phyloP scores from a whole-genome alignment of 1,140 invertebrate species.

The Chironomus tepperi region DNA sequence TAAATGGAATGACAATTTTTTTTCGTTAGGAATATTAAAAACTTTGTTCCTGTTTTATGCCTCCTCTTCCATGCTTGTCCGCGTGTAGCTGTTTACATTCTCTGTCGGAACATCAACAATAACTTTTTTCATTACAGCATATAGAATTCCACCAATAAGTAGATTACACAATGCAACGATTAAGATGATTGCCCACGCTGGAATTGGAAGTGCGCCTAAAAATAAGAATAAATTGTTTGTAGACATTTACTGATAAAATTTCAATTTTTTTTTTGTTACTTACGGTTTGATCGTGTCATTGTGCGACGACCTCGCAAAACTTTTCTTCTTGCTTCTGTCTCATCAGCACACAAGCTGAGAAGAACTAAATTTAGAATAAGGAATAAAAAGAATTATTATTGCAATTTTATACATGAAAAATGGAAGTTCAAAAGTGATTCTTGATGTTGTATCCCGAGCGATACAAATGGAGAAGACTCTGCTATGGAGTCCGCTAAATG shows the following conservation, averaged over 20 bases:
- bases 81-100: slow-evolving; percentile 33
- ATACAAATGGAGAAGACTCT: no score
- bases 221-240: slow-evolving; percentile 27
- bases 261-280: slow-evolving; percentile 37
- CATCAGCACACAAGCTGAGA: slow-evolving; percentile 51
- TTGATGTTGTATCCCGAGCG: no score
- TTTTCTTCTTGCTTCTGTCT: slow-evolving; percentile 61
- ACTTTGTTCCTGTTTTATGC: slow-evolving; percentile 20
- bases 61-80: slow-evolving; percentile 30
- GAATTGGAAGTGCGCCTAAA: slow-evolving; percentile 54
- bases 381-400: slow-evolving; percentile 19
- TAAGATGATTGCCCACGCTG: slow-evolving; percentile 62
- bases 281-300: slow-evolving; percentile 65
- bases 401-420: neutral
- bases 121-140: slow-evolving; percentile 54
- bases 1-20: slow-evolving; percentile 9
- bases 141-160: slow-evolving; percentile 54
- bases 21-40: neutral
- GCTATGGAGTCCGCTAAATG: neutral
- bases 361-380: slow-evolving; percentile 45
- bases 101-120: slow-evolving; percentile 43
- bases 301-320: slow-evolving; percentile 63
- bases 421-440: neutral
- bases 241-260: neutral
- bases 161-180: slow-evolving; percentile 56